Base-by-base conservation (phyloP, 2,888 invertebrate species). In the Drosophila paranaensis region DNA sequence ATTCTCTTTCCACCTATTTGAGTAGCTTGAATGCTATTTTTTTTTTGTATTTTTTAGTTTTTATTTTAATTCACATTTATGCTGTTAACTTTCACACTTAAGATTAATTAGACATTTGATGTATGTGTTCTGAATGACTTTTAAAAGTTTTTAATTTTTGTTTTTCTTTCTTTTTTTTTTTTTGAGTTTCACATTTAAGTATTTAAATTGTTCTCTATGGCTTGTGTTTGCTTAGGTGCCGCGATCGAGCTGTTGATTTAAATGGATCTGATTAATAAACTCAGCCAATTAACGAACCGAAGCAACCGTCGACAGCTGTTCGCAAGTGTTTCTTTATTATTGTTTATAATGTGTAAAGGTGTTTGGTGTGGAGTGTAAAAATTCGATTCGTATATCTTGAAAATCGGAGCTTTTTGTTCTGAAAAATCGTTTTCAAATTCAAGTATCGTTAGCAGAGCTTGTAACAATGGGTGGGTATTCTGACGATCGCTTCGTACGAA, bases 31-130 rank as follows among this genome's bases (percentile, higher is more conserved):
- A 45, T 72, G 53, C 48, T 61, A 54, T 63, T 45, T 61, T 56
- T 63, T 70, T 58, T 57, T 39, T 45, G 56, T 77, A 62, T 63
- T 39, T 42, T 30, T 51, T 46, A 3, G 66, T 63, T 77, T 62
- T 66, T 77, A 57, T 57, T 40, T 68, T 77, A 72, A 67, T 77
- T 74, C 71, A 74, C 88, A 89, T 79, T 87, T 76, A 76, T 87
- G 85, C 88, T 89, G 89, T 85, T 85, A 85, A 85, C 84, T 85
- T 82, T 89, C 89, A 81, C 85, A 77, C 88, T 85, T 88, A 64
- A 75, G 48, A 67, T 65, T 75, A 76, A 51, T 42, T 85, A 82
- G 76, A 79, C 56, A 85, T 62, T 74, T 73, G 43, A 75, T 73
- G 72, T 88, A 53, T 51, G 33, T 40, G 30, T 5, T 43, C 40